A percentile compares a stretch with the other conserved stretches of the same genome.
phyloP scores from a whole-genome alignment of 2,888 invertebrate species.

The Amphipyra berbera region DNA sequence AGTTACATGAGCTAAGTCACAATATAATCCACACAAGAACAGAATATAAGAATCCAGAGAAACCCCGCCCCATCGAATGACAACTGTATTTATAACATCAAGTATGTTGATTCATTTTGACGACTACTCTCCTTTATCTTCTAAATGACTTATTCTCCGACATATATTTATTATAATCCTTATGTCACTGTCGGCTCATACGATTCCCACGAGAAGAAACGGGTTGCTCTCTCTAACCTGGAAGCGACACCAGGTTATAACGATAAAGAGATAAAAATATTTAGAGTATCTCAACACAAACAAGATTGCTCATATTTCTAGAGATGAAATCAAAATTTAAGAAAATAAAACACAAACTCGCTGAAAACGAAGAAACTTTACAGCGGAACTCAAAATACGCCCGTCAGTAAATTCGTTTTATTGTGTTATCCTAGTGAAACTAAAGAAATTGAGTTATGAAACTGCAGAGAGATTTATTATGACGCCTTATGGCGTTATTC shows the following conservation, averaged over 20 bases:
- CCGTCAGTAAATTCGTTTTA: slow-evolving; percentile 62
- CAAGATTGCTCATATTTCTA: slow-evolving; percentile 7
- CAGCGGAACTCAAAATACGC: slow-evolving; percentile 53
- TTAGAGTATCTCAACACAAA: slow-evolving; percentile 20
- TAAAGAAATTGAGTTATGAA: slow-evolving; percentile 76
- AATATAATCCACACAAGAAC: too few species aligned
- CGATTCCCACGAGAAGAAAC: too few species aligned
- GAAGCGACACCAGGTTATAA: neutral
- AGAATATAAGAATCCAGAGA: too few species aligned
- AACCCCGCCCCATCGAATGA: too few species aligned
- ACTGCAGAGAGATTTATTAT: slow-evolving; percentile 74
- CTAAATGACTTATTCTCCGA: too few species aligned
- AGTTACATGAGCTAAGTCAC: too few species aligned
- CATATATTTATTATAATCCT: too few species aligned
- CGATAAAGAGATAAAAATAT: neutral
- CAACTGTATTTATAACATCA: too few species aligned
- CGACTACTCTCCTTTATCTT: too few species aligned
- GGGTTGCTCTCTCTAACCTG: too few species aligned
- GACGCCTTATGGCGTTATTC: slow-evolving; percentile 61
- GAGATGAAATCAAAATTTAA: slow-evolving; percentile 21
- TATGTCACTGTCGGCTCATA: too few species aligned
- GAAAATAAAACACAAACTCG: slow-evolving; percentile 42
- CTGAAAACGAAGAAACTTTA: slow-evolving; percentile 37
- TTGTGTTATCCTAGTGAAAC: slow-evolving; percentile 69
- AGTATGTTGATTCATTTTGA: too few species aligned